Evolutionary conservation across 2,888 invertebrate genomes (phyloP).

Genomic region (Pasiphila rectangulata): DNA sequence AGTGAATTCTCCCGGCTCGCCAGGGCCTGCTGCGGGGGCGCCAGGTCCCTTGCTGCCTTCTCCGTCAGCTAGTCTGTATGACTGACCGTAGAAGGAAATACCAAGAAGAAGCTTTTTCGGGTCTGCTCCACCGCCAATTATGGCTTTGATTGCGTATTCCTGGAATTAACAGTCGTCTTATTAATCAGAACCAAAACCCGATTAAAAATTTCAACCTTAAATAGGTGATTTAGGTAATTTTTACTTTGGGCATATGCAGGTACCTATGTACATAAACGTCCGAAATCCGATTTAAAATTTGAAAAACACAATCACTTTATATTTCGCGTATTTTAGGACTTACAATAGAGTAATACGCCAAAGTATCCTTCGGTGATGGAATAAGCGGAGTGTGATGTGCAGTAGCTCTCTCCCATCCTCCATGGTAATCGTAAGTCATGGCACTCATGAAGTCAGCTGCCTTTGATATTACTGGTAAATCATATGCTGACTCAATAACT

Average conservation of each 20-base stretch:
- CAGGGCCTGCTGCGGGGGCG: conserved; percentile 85
- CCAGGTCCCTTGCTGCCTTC: conserved; percentile 76
- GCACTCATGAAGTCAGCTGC: conserved; percentile 90
- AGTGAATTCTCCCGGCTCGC: conserved; percentile 89
- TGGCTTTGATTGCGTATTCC: conserved; percentile 90
- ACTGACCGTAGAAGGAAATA: conserved; percentile 93
- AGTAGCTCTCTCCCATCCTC: conserved; percentile 91
- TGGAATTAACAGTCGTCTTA: conserved; percentile 42
- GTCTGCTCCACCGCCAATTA: conserved; percentile 87
- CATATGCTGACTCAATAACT: conserved; percentile 93
- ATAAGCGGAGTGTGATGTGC: conserved; percentile 91
- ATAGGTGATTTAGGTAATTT: too few species aligned
- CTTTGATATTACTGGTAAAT: conserved; percentile 85
- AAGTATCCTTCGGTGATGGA: conserved; percentile 82
- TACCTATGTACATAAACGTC: too few species aligned
- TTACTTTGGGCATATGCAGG: too few species aligned
- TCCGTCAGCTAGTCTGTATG: conserved; percentile 84
- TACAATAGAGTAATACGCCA: conserved; percentile 89
- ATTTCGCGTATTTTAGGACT: too few species aligned
- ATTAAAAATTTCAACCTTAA: background rate
- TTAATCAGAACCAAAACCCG: too few species aligned
- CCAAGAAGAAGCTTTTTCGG: conserved; percentile 89
- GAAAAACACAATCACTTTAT: too few species aligned
- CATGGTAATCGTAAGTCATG: conserved; percentile 94
- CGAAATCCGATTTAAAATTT: too few species aligned